Base-by-base conservation (phyloP, 37 sponge, comb jelly and placozoan genomes). In the Tethya wilhelma region DNA sequence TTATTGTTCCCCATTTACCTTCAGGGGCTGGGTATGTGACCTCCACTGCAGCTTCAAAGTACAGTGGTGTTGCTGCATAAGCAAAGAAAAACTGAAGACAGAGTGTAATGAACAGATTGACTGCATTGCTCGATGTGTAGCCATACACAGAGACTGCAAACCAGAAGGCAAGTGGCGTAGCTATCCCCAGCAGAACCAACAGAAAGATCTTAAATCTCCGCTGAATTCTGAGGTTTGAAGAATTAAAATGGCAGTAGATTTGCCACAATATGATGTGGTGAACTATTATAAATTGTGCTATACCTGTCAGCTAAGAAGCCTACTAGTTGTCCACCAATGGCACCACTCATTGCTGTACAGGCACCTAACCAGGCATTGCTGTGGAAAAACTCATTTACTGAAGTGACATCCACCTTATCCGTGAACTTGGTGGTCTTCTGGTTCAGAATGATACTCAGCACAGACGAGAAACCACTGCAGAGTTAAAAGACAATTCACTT, bases 331-430 rank as follows among this genome's bases (percentile, higher is more conserved):
- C 74, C 83, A 26, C 58, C 41, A 38, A 82, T 82, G 64, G 38
- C 43, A 29, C 83, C 74, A 3, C 37, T 34, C 37, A 82, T 37
- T 6, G 44, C 38, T 22, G 64, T 55, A 38, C 38, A n/a, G 7
- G 74, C 62, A 59, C 83, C 83, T 19, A 82, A 28, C 83, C 83
- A 82, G 5, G 83, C 62, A 12, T 38, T 72, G 64, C 83, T 82
- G 33, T 59, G 57, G 59, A 82, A 71, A 60, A 82, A 82, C 38
- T 43, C 62, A 40, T 32, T 8, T 9, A 71, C 38, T 12, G 74
- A 73, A 34, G 46, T 29, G 36, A 73, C 64, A 30, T 55, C 57
- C 2, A 80, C 80, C 31, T 80, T 6, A 46, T 80, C 49, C 37
- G 33, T 82, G 53, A 82, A 82, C n/a, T 64, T 64, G 37, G 80